Evolutionary conservation across 2,113 vertebrate species (phyloP).

Genomic region (pig (Sus scrofa)): T2T-Sscrofa CM000812.6:265839501-265840000

Average conservation of each 20-base stretch:
- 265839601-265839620: rapidly evolving
- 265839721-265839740: neutral
- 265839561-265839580: neutral
- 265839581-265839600: neutral
- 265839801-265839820: slow-evolving; percentile 3
- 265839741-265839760: neutral
- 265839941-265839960: neutral
- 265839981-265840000: neutral
- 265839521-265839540: neutral
- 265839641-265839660: neutral
- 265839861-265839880: neutral
- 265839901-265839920: neutral
- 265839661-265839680: neutral
- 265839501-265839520: neutral
- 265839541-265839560: neutral
- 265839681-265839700: neutral
- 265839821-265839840: slow-evolving; percentile 47
- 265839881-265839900: neutral
- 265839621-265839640: neutral
- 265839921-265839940: neutral
- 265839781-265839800: neutral
- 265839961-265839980: neutral
- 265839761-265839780: neutral
- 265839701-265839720: neutral
- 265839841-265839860: neutral